These are phyloP conservation scores for Drosophila vallismaia DNA, from an alignment of 2,888 invertebrate genomes.

Conservation along the genomic window DNA sequence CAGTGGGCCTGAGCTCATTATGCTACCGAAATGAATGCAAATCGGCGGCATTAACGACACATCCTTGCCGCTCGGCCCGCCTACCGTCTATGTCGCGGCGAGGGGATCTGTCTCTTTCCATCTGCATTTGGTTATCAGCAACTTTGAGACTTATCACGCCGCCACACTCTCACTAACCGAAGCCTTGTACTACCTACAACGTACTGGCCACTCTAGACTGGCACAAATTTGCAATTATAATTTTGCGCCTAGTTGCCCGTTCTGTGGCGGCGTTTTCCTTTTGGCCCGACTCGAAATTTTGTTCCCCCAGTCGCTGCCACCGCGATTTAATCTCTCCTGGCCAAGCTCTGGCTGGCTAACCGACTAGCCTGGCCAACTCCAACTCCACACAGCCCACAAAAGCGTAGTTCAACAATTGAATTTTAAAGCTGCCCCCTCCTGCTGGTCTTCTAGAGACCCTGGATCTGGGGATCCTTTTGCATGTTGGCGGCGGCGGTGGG, in stretches of 20 bases:
- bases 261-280: conserved; percentile 67
- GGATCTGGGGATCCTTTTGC: conserved; percentile 69
- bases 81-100: background rate
- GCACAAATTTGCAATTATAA: conserved; percentile 77
- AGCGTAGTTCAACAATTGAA: conserved; percentile 76
- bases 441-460: conserved; percentile 15
- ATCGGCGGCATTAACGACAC: conserved; percentile 76
- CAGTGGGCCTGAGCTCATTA: conserved; percentile 55
- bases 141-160: conserved; percentile 65
- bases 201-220: conserved; percentile 12
- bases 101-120: conserved; percentile 2
- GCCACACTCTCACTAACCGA: conserved; percentile 74
- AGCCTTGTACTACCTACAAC: conserved; percentile 3
- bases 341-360: conserved; percentile 52
- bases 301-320: conserved; percentile 40
- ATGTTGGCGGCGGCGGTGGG: conserved; percentile 66
- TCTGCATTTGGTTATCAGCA: conserved; percentile 58
- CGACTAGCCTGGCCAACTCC: conserved; percentile 60
- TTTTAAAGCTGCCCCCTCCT: conserved; percentile 50
- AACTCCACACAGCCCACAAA: conserved; percentile 45
- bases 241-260: conserved; percentile 65
- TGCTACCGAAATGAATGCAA: conserved; percentile 74
- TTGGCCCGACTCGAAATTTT: conserved; percentile 52
- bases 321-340: conserved; percentile 43
- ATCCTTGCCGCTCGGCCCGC: conserved; percentile 26